phyloP scores from a whole-genome alignment of 2,888 invertebrate species.

The Andrena praecox region DNA sequence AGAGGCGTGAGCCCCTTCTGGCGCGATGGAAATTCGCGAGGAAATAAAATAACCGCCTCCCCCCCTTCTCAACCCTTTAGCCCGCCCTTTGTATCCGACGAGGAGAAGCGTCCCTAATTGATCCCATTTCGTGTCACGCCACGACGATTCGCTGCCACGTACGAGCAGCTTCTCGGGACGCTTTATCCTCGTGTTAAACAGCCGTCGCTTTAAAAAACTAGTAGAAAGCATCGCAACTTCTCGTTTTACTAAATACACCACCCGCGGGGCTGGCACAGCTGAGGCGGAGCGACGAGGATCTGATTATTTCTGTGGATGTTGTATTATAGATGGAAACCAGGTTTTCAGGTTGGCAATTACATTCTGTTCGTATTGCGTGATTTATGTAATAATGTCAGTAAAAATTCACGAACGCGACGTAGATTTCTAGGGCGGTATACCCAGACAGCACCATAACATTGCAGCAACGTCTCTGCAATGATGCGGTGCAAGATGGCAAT shows the following conservation, averaged over 20 bases:
- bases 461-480: no score
- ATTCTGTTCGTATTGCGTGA: no score
- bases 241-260: background rate
- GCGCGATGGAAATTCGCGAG: constrained; percentile 64
- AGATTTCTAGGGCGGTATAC: no score
- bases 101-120: constrained; percentile 72
- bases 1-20: constrained; percentile 66
- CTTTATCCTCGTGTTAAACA: constrained; percentile 44
- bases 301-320: no score
- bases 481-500: no score
- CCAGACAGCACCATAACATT: no score
- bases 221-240: constrained; percentile 5
- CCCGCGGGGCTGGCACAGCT: background rate
- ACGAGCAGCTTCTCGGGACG: constrained; percentile 35
- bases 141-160: constrained; percentile 44
- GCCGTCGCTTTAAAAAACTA: constrained; percentile 38
- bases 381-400: no score
- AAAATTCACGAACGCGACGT: no score
- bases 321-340: no score
- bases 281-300: no score
- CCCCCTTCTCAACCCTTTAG: constrained; percentile 40
- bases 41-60: constrained; percentile 60
- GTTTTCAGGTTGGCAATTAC: no score
- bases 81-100: constrained; percentile 58
- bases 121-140: constrained; percentile 61